Conservation (phyloP, 2,797 vertebrate species). For the Monodelphis domestica region DNA sequence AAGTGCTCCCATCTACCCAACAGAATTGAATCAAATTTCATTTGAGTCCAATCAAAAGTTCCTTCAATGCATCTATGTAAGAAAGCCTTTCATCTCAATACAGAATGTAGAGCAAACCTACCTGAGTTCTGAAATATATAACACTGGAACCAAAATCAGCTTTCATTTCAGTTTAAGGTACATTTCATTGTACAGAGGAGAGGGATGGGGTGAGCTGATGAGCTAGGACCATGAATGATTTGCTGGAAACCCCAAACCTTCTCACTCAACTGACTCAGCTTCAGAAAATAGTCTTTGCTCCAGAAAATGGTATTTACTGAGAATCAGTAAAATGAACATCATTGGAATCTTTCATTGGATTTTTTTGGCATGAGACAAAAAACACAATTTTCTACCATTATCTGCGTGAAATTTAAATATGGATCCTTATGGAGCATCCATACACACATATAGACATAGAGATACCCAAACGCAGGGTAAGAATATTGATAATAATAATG, state of each 20-base stretch:
- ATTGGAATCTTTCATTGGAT: conserved; percentile 80
- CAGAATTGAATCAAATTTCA: conserved; percentile 85
- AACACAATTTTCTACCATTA: conserved; percentile 57
- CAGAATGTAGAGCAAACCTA: conserved; percentile 81
- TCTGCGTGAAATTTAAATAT: conserved; percentile 39
- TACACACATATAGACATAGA: conserved; percentile 36
- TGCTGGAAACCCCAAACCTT: conserved; percentile 77
- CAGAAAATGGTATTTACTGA: conserved; percentile 82
- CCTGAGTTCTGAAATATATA: conserved; percentile 80
- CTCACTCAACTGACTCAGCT: conserved; percentile 59
- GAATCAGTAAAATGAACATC: conserved; percentile 83
- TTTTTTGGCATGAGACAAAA: conserved; percentile 65
- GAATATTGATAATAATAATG: background rate
- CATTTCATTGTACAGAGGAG: conserved; percentile 76
- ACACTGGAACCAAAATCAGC: conserved; percentile 82
- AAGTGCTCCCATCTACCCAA: conserved; percentile 83
- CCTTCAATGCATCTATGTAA: conserved; percentile 83
- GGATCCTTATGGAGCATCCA: background rate
- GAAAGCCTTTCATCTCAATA: conserved; percentile 87
- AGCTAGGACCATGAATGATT: conserved; percentile 77
- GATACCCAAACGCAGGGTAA: background rate
- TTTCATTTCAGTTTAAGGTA: conserved; percentile 77
- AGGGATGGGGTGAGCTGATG: conserved; percentile 77
- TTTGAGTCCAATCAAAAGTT: conserved; percentile 85
- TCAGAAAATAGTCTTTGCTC: conserved; percentile 73